Evolutionary conservation across 37 sponge, comb jelly and placozoan genomes (phyloP).

Genomic region (Spongilla lacustris): DNA sequence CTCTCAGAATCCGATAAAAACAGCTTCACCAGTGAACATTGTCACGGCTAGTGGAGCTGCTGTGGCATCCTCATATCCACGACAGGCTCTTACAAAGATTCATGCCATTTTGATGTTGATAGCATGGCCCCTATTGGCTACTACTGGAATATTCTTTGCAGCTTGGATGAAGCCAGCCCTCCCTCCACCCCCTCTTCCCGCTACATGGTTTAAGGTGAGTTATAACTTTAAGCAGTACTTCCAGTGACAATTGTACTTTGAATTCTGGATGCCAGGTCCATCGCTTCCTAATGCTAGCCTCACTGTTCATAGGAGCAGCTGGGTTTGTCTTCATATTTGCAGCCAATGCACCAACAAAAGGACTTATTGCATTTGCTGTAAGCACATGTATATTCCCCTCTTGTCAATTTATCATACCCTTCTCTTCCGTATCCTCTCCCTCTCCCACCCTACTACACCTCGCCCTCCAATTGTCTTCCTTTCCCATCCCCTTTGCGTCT

Average conservation of each 20-base stretch:
- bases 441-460: background rate
- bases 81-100: background rate
- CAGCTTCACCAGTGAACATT: background rate
- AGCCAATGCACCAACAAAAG: background rate
- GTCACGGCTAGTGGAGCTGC: background rate
- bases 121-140: constrained; percentile 55
- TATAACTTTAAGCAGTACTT: background rate
- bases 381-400: background rate
- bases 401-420: background rate
- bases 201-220: constrained; percentile 70
- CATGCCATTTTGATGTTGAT: constrained; percentile 74
- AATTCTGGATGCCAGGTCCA: constrained; percentile 23
- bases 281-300: constrained; percentile 32
- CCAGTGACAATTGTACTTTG: background rate
- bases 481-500: too few relatives aligned
- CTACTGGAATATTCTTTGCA: constrained; percentile 71
- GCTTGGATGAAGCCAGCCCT: constrained; percentile 71
- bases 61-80: background rate
- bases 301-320: constrained; percentile 29
- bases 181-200: constrained; percentile 15
- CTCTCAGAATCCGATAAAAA: background rate
- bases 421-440: background rate
- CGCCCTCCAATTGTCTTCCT: too few relatives aligned
- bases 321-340: constrained; percentile 64
- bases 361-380: constrained; percentile 11